Evolutionary conservation across 1,140 invertebrate species (phyloP), one percentile per base, ranked within the genome.

Genomic region (Diuraphis noxia): DNA sequence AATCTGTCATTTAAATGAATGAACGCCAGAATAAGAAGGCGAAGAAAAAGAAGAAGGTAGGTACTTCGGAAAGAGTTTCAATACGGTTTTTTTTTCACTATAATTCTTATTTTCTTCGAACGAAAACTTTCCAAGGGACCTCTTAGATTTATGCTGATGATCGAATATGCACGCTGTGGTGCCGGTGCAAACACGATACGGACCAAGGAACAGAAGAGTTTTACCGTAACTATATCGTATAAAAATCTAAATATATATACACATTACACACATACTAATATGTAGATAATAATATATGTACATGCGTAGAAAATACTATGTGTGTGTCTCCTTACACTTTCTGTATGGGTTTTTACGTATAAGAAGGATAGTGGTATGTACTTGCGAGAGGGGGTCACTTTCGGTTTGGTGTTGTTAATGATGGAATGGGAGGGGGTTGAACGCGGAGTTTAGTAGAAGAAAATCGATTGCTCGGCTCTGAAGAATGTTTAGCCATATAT

Each of bases 131-230:
- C 25, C 36, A 63, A 88, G 25, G 52, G 38, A 36, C 40, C 17
- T 38, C 46, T 87, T 34, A 63, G 86, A 88, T 88, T 63, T 63
- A 63, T 88, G 38, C 52, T 88, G 86, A 88, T 88, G 36, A 88
- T 88, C 86, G 49, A 88, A 56, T 40, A 88, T 40, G 36, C 46
- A n/a, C 2, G 36, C 19, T 87, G 21, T 34, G 23, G 85, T 87
- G 46, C 21, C 8, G 19, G 34, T 49, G 25, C 21, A 52, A 52
- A 87, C 85, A 52, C n/a, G 46, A 87, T 34, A 87, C 85, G 85
- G 43, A 87, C 23, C 46, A 52, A 34, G 21, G 36, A 5, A 56
- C 36, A 63, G 34, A 56, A 88, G 36, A 19, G 86, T 56, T 63
- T 88, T 88, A 40, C 49, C 1, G 86, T 63, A 63, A 25, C n/a